Evolutionary conservation across 2,888 invertebrate species (phyloP).

Genomic region (Keiferia lycopersicella): DNA sequence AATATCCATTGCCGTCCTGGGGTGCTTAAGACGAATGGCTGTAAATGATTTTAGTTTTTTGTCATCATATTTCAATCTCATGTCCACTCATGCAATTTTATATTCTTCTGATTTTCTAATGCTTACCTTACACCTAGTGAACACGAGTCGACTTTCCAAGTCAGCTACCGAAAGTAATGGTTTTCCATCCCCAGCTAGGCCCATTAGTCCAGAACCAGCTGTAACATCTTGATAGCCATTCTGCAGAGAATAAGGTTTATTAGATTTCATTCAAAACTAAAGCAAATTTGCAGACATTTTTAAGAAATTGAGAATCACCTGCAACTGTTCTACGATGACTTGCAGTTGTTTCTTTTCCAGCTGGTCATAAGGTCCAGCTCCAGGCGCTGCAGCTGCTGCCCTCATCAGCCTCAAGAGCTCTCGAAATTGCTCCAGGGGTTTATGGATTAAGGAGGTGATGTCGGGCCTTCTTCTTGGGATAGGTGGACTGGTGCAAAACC

Average conservation of each 20-base stretch:
- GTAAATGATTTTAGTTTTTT: slow-evolving; percentile 39
- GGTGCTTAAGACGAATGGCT: slow-evolving; percentile 91
- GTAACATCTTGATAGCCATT: slow-evolving; percentile 90
- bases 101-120: neutral
- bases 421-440: slow-evolving; percentile 89
- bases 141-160: slow-evolving; percentile 92
- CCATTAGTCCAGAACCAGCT: slow-evolving; percentile 92
- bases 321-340: slow-evolving; percentile 73
- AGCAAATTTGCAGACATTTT: neutral
- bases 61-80: no score
- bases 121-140: slow-evolving; percentile 91
- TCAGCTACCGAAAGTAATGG: slow-evolving; percentile 91
- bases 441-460: slow-evolving; percentile 91
- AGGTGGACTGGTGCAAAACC: slow-evolving; percentile 89
- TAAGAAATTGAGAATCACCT: slow-evolving; percentile 47
- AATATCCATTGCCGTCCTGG: slow-evolving; percentile 95
- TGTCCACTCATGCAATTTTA: no score
- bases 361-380: slow-evolving; percentile 71
- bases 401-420: slow-evolving; percentile 73
- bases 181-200: slow-evolving; percentile 90
- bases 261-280: slow-evolving; percentile 32
- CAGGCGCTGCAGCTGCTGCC: slow-evolving; percentile 63
- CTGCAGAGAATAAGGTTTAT: slow-evolving; percentile 52
- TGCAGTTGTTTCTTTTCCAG: slow-evolving; percentile 74
- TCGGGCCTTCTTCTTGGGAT: slow-evolving; percentile 91